Conservation (phyloP, 1,140 invertebrate species). For the Pogonognathellus flavescens region DNA sequence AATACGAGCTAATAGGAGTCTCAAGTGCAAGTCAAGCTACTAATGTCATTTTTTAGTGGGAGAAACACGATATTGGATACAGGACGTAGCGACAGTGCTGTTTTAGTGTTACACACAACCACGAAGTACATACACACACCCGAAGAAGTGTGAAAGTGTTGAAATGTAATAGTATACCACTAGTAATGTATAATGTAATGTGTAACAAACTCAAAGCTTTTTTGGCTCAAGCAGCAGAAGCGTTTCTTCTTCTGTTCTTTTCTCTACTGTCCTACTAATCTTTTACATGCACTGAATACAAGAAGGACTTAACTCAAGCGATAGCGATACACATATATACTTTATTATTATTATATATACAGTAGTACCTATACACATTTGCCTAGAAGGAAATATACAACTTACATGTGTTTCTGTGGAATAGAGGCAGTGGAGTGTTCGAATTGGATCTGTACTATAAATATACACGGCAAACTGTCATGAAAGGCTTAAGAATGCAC, state of each 20-base stretch:
- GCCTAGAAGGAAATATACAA: too few species aligned
- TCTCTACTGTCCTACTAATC: conserved; percentile 46
- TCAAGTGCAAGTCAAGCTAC: too few species aligned
- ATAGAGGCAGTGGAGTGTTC: background rate
- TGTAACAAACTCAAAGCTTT: conserved; percentile 2
- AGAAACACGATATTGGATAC: too few species aligned
- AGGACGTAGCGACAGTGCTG: too few species aligned
- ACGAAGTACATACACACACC: background rate
- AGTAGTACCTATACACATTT: too few species aligned
- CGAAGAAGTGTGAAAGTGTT: conserved; percentile 9
- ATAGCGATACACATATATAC: background rate
- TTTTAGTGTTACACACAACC: too few species aligned
- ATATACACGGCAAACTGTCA: conserved; percentile 40
- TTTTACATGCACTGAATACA: conserved; percentile 49
- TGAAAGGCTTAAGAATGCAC: conserved; percentile 46
- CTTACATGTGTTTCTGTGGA: background rate
- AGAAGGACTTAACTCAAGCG: conserved; percentile 34
- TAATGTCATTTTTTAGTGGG: too few species aligned
- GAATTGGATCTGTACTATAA: conserved; percentile 47
- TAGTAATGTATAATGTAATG: background rate
- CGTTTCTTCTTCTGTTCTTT: conserved; percentile 26
- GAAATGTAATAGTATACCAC: background rate
- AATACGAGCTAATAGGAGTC: too few species aligned
- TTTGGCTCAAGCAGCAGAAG: too few species aligned
- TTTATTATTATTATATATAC: too few species aligned